Percentiles rank a stretch among this genome's conserved stretches.
Evolutionary conservation across 1,140 invertebrate species (phyloP).

Genomic region (Drosophila parvula): DNA sequence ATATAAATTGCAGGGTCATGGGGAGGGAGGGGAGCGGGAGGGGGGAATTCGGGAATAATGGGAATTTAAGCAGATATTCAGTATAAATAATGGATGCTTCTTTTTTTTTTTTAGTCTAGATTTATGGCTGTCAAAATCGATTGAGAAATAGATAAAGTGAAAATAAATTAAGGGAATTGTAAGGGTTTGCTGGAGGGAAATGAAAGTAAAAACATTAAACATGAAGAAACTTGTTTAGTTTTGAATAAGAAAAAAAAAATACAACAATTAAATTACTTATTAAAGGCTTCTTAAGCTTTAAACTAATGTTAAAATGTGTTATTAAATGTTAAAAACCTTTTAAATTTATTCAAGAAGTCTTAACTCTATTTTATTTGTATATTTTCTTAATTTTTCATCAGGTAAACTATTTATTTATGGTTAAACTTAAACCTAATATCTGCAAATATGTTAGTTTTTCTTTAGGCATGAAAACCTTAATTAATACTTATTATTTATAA

Average conservation of each 20-base stretch:
- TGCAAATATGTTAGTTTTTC: not conserved
- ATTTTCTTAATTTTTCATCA: not conserved
- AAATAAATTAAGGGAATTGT: constrained; percentile 9
- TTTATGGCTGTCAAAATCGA: constrained; percentile 20
- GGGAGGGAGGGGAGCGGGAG: not conserved
- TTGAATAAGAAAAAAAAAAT: not conserved
- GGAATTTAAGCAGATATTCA: constrained; percentile 42
- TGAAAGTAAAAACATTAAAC: not conserved
- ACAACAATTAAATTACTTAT: too few relatives aligned
- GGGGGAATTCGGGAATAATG: constrained; percentile 14
- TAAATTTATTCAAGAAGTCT: not conserved
- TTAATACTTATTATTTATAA: not conserved
- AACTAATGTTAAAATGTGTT: too few relatives aligned
- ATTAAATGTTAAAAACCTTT: too few relatives aligned
- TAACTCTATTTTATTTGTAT: not conserved
- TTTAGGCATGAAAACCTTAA: not conserved
- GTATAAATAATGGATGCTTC: constrained; percentile 20
- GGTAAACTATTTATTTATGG: not conserved
- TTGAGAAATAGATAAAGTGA: constrained; percentile 16
- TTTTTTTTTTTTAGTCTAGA: constrained; percentile 2
- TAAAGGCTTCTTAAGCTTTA: too few relatives aligned
- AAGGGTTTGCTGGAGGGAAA: not conserved
- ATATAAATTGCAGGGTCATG: constrained; percentile 29
- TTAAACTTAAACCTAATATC: too few relatives aligned
- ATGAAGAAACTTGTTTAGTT: not conserved